Conservation (phyloP, 1,140 invertebrate species). For the Ips typographus region DNA sequence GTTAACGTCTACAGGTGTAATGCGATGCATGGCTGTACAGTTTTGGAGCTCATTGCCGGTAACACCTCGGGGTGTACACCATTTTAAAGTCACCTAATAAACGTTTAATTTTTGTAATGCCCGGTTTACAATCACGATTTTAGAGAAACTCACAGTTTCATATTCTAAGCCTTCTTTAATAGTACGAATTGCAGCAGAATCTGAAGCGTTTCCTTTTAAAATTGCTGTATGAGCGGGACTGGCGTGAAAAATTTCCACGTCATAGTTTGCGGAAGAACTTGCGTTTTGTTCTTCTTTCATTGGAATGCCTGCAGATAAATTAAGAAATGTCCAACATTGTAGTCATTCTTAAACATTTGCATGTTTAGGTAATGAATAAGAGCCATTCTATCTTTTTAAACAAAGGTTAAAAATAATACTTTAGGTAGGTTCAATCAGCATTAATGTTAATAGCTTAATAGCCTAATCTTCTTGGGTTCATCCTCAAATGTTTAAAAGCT, state of each 20-base stretch:
- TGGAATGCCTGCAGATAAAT: constrained; percentile 64
- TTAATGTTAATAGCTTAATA: too few species aligned
- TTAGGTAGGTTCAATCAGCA: too few species aligned
- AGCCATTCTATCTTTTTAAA: neutral
- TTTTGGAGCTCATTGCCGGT: constrained; percentile 76
- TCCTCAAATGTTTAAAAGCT: too few species aligned
- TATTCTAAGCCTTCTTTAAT: constrained; percentile 58
- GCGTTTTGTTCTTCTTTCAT: constrained; percentile 99
- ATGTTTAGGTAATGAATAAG: too few species aligned
- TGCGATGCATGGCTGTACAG: constrained; percentile 80
- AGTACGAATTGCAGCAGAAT: constrained; percentile 54
- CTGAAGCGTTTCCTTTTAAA: constrained; percentile 60
- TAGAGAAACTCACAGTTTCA: constrained; percentile 57
- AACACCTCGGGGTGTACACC: constrained; percentile 90
- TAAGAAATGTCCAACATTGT: neutral
- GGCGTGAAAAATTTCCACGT: constrained; percentile 94
- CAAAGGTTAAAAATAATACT: neutral
- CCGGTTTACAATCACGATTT: constrained; percentile 54
- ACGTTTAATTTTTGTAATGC: constrained; percentile 35
- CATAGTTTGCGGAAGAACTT: constrained; percentile 95
- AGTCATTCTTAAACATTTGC: too few species aligned
- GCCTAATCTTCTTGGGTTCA: too few species aligned
- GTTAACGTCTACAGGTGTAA: constrained; percentile 95
- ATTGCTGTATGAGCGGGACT: constrained; percentile 79
- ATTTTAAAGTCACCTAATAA: constrained; percentile 81